Evolutionary conservation across 2,888 invertebrate species (phyloP).

Genomic region (Lepetodrilus schrolli): DNA sequence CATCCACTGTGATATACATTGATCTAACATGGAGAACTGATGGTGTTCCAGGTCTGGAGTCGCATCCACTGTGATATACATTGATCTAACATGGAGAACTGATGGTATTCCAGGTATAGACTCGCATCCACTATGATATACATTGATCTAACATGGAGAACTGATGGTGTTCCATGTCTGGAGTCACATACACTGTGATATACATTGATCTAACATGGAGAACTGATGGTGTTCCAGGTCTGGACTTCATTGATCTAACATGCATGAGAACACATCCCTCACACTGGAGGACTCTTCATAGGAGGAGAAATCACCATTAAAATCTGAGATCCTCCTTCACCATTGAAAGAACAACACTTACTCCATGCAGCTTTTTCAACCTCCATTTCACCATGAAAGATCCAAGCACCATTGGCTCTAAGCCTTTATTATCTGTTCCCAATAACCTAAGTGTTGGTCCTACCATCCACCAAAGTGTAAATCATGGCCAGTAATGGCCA

Average conservation of each 20-base stretch:
- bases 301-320: background rate
- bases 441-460: slow-evolving; percentile 20
- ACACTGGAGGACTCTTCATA: background rate
- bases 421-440: background rate
- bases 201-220: no score
- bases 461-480: slow-evolving; percentile 4
- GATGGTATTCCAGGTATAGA: no score
- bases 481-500: slow-evolving; percentile 5
- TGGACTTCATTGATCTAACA: background rate
- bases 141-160: no score
- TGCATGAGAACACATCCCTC: background rate
- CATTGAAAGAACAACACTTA: slow-evolving; percentile 2
- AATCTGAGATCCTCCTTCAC: background rate
- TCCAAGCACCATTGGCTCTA: background rate
- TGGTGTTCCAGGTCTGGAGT: no score
- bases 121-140: no score
- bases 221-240: no score
- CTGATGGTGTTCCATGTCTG: no score
- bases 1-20: no score
- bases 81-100: no score
- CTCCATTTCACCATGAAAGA: background rate
- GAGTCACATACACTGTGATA: no score
- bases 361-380: background rate
- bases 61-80: no score
- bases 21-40: no score